A percentile compares a stretch with the other conserved stretches of the same genome.
Evolutionary conservation across 2,113 vertebrate genomes (phyloP).

Genomic region (Chloroceryle aenea): DNA sequence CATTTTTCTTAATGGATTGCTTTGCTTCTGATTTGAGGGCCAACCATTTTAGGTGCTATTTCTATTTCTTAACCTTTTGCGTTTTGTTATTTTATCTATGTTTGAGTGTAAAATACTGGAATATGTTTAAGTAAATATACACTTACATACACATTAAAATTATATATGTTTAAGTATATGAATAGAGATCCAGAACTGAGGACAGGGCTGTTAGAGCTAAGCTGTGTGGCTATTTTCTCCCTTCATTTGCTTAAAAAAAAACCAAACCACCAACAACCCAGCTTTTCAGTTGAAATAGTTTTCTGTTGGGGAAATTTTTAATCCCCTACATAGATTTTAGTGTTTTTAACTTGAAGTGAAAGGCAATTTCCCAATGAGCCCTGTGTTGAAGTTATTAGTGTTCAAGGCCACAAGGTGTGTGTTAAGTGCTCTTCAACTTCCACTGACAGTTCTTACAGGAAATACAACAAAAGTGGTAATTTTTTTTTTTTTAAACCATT

Average conservation of each 20-base stretch:
- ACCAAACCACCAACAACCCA: background rate
- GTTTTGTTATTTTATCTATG: background rate
- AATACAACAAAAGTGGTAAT: background rate
- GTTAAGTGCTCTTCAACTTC: constrained; percentile 13
- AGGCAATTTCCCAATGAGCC: background rate
- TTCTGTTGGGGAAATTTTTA: background rate
- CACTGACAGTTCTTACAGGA: background rate
- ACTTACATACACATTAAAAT: no score
- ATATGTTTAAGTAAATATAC: no score
- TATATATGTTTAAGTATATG: no score
- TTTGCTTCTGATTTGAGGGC: background rate
- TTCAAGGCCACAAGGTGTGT: background rate
- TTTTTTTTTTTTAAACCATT: background rate
- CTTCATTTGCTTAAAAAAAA: background rate
- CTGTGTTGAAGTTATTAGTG: background rate
- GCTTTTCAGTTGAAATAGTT: background rate
- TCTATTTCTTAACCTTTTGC: background rate
- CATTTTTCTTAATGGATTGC: background rate
- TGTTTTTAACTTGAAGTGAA: background rate
- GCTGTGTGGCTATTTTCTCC: background rate
- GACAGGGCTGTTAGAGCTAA: background rate
- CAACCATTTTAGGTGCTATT: background rate
- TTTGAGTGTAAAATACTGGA: background rate
- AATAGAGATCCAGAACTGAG: background rate
- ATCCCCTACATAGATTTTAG: background rate